Evolutionary conservation across 2,113 vertebrate species (phyloP).

Genomic region (Oxyruncus cristatus): DNA sequence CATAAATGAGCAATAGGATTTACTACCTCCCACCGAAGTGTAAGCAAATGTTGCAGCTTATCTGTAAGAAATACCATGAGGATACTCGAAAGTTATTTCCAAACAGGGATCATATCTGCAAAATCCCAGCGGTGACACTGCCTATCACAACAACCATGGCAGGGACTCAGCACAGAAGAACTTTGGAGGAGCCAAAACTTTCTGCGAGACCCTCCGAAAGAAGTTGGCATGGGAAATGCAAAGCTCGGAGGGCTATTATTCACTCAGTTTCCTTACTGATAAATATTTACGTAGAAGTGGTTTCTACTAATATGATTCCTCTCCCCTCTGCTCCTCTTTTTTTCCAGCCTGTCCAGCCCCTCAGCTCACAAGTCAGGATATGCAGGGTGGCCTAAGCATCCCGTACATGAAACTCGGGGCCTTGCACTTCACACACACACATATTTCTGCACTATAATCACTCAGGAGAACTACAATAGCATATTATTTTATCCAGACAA

Average conservation of each 20-base stretch:
- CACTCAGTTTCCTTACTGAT: background rate
- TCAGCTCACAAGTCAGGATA: background rate
- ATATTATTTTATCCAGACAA: constrained; percentile 37
- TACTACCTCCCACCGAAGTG: background rate
- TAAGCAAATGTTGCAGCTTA: background rate
- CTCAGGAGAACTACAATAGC: constrained; percentile 40
- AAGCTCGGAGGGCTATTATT: background rate
- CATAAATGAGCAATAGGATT: background rate
- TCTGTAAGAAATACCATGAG: background rate
- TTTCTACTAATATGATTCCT: background rate
- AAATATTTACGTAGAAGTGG: background rate
- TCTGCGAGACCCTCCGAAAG: background rate
- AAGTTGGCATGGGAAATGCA: background rate
- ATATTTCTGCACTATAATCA: constrained; percentile 43
- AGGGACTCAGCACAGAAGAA: background rate
- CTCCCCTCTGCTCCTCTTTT: background rate
- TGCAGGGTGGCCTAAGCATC: background rate
- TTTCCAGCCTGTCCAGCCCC: background rate
- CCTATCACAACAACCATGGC: background rate
- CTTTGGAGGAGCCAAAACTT: background rate
- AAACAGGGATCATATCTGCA: background rate
- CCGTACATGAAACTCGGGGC: background rate
- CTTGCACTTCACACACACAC: background rate
- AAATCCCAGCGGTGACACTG: background rate
- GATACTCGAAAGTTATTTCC: background rate